These are phyloP conservation scores for Amblyraja radiata DNA, from an alignment of 2,797 vertebrate genomes.

Conservation along the genomic window DNA sequence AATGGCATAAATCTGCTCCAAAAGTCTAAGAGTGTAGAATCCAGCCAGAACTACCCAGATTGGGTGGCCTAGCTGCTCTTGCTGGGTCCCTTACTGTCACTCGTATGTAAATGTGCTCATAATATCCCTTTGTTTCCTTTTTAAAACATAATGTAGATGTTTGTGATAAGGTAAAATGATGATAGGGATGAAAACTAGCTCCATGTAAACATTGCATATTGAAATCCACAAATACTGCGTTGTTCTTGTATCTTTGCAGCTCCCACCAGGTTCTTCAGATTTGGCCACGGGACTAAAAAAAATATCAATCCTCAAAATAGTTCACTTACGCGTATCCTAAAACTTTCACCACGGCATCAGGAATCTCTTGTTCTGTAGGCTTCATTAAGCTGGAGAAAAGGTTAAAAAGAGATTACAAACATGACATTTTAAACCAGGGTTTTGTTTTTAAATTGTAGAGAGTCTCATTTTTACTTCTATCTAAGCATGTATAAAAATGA, in stretches of 20 bases:
- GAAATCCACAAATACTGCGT: neutral
- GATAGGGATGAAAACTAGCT: neutral
- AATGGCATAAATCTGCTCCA: no score
- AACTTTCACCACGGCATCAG: neutral
- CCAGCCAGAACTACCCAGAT: neutral
- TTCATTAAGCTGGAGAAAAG: neutral
- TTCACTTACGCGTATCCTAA: neutral
- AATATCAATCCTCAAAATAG: neutral
- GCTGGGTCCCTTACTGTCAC: neutral
- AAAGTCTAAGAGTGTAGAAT: neutral
- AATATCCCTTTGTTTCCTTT: neutral
- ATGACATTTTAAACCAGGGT: neutral
- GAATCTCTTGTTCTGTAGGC: fast-evolving
- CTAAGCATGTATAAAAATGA: neutral
- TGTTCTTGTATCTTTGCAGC: neutral
- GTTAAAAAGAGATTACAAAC: neutral
- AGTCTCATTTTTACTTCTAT: neutral
- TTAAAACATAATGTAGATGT: neutral
- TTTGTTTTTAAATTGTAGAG: neutral
- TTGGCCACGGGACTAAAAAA: neutral
- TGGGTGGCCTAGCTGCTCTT: neutral
- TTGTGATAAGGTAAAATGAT: neutral
- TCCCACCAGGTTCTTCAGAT: neutral
- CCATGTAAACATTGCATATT: neutral
- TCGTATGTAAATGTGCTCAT: no score